Evolutionary conservation across 2,888 invertebrate species (phyloP), one percentile per base, ranked within the genome.

Genomic region (Calameuta idolon): DNA sequence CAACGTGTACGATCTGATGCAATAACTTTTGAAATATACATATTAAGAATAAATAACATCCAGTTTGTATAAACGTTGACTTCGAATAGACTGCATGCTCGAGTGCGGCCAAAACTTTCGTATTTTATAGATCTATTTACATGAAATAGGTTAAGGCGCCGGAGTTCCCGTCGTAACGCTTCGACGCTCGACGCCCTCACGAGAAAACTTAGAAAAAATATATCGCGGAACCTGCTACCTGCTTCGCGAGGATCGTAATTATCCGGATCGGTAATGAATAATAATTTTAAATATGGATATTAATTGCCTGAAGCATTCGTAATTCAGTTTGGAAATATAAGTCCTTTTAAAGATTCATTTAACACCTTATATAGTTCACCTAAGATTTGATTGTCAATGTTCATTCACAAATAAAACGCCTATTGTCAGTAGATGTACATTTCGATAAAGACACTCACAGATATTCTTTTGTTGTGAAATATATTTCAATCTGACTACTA

Each of bases 61-160:
- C 23, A 55, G 55, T 23, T 23, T 55, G 23, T 55, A 55, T 55
- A 55, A 71, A 12, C 30, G 30, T 31, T 11, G 33, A 34, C 71
- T 71, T 71, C 30, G 30, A 30, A 71, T 71, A 30, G 71, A 71
- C 30, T 11, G 23, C 31, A 55, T 23, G 55, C 55, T 34, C 30
- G 33, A 71, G 23, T 33, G 34, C 37, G 34, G 74, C 74, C 35
- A 23, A 34, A 74, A 34, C 37, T 74, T 34, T 30, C n/a, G 12
- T 34, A 74, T 74, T 74, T 74, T 74, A 34, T 74, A 34, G 37
- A 33, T 74, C n/a, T 74, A 34, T 74, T 34, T 74, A 34, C 74
- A 34, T 34, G 74, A 74, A 74, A 74, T 74, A 30, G 34, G 74
- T 74, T 35, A 34, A 74, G 74, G 37, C 30, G 74, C 71, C 71